phyloP scores from a whole-genome alignment of 2,797 vertebrate species.

The Poecilia wingei region DNA sequence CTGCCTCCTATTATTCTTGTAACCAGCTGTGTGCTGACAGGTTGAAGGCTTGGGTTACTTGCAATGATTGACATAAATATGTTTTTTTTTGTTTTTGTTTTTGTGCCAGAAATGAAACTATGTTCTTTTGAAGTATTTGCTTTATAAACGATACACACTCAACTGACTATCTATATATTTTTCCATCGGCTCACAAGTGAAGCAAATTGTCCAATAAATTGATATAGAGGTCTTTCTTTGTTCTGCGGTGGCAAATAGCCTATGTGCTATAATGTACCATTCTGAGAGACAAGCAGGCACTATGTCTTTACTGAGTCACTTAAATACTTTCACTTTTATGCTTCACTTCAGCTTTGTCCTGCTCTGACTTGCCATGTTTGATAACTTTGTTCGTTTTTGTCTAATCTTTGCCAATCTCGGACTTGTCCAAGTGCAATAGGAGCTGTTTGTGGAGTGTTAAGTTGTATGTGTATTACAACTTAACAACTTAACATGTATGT shows the following conservation, averaged over 20 bases:
- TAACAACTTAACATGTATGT: too few species aligned
- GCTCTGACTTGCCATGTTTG: conserved; percentile 62
- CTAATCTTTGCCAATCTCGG: conserved; percentile 13
- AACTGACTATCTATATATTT: not conserved
- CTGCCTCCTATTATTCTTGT: conserved; percentile 38
- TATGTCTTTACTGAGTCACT: conserved; percentile 6
- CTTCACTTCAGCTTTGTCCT: conserved; percentile 47
- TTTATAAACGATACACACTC: not conserved
- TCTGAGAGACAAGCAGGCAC: conserved; percentile 8
- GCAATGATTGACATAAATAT: conserved; percentile 57
- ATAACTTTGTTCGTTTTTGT: conserved; percentile 47
- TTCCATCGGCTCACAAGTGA: not conserved
- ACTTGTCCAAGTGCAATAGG: conserved; percentile 32
- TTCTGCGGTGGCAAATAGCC: conserved; percentile 31
- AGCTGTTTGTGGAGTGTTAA: not conserved
- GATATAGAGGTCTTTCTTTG: conserved; percentile 8
- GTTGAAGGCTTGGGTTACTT: conserved; percentile 38
- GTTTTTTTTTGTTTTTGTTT: not conserved
- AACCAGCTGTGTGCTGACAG: conserved; percentile 57
- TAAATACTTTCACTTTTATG: conserved; percentile 47
- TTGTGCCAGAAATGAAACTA: not conserved
- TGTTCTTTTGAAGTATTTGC: not conserved
- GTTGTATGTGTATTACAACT: conserved; percentile 1
- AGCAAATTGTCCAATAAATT: conserved; percentile 6
- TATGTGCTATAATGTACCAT: conserved; percentile 14